Base-by-base conservation (phyloP, 2,888 invertebrate species). In the Digitonthophagus gazella region DNA sequence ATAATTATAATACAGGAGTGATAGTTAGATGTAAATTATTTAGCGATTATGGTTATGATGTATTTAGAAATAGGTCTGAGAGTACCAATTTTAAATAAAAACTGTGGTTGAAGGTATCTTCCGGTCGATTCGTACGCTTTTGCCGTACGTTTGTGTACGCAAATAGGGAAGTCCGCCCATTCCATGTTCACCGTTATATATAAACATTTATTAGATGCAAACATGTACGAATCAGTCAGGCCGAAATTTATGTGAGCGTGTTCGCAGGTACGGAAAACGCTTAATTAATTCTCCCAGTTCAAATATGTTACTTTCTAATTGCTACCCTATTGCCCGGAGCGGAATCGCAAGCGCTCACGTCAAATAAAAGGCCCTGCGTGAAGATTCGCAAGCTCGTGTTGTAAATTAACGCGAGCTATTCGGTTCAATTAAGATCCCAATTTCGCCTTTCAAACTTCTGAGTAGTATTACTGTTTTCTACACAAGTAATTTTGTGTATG, bases 151-250 rank as follows among this genome's bases (percentile, higher is more conserved):
- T 65, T 58, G 44, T 22, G 67, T 67, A 64, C 69, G 69, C 67
- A 72, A 72, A 71, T 71, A 65, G 55, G 64, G 61, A 44, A 64
- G 64, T 61, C 72, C 72, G 72, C 72, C 72, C 68, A 65, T 72
- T 71, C 67, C 71, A 64, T 72, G 72, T 72, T 67, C 66, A 58
- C 65, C 65, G 68, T 71, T 71, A 72, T 72, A 72, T 69, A 72
- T 72, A 72, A 72, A 72, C 72, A 72, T 72, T 72, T 72, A 72
- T 72, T 69, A 70, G 72, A 67, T 65, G 70, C 70, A 68, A 70
- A 70, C 70, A 70, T 64, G 70, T 22, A 61, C 65, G 64, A 66
- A 70, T 70, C 70, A 70, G 68, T 66, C 70, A 63, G 70, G 66
- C 22, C 28, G 22, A 58, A 70, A 70, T 70, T 70, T 70, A 70